phyloP scores from a whole-genome alignment of 2,113 vertebrate genomes.

The Delphinus delphis region DNA sequence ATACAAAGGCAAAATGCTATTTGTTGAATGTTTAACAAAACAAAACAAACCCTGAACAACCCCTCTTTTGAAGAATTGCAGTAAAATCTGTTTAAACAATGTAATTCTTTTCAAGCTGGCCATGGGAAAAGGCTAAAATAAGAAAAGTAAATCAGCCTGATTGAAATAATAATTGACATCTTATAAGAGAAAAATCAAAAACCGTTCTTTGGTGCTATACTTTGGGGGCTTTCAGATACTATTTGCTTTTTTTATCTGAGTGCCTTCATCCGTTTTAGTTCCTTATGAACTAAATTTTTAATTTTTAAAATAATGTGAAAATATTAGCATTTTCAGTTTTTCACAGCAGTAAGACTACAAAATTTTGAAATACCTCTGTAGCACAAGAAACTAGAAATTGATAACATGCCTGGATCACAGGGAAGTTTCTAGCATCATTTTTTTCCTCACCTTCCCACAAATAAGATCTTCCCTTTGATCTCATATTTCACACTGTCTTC shows the following conservation, averaged over 20 bases:
- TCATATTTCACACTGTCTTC: constrained; percentile 7
- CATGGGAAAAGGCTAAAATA: background rate
- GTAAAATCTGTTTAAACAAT: constrained; percentile 46
- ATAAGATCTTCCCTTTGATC: background rate
- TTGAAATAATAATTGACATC: background rate
- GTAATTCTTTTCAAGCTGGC: constrained; percentile 3
- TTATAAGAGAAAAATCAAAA: background rate
- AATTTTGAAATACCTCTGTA: background rate
- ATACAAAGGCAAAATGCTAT: constrained; percentile 30
- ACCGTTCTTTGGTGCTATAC: background rate
- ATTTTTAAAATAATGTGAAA: background rate
- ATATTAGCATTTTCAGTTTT: background rate
- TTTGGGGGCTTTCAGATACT: background rate
- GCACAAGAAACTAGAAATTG: background rate
- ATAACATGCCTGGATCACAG: background rate
- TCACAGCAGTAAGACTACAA: background rate
- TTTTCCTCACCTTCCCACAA: background rate
- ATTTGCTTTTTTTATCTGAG: background rate
- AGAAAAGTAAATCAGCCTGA: background rate
- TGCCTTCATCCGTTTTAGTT: background rate
- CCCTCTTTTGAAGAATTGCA: constrained; percentile 14
- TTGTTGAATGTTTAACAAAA: background rate
- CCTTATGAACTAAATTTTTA: background rate
- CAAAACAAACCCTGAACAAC: background rate
- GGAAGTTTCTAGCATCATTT: background rate